Evolutionary conservation across 1,140 invertebrate species (phyloP).

Genomic region (Eriosoma lanigerum): DNA sequence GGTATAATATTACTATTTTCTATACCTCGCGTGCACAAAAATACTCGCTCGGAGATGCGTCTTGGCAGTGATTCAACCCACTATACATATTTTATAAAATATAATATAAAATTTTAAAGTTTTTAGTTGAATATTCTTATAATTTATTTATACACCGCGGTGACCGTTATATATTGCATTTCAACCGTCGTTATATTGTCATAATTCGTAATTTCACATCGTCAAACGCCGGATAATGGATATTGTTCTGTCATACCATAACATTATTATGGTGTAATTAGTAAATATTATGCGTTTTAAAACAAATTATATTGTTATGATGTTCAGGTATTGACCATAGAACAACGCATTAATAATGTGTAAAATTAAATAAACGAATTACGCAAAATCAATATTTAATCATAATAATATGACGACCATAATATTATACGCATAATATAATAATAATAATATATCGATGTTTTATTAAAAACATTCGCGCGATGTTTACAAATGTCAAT

Average conservation of each 20-base stretch:
- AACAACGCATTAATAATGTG: no score
- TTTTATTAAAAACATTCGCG: no score
- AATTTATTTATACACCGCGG: background rate
- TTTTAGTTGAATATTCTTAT: background rate
- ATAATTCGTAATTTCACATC: background rate
- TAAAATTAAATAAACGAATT: no score
- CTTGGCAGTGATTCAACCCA: background rate
- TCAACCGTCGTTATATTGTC: constrained; percentile 14
- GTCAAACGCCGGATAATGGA: background rate
- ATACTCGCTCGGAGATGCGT: background rate
- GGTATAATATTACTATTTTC: background rate
- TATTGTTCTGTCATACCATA: no score
- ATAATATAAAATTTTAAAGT: background rate
- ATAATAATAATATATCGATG: no score
- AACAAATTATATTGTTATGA: background rate
- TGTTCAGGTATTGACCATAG: no score
- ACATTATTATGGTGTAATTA: background rate
- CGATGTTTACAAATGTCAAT: no score
- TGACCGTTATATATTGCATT: no score
- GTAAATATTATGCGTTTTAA: background rate
- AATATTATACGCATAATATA: no score
- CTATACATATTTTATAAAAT: no score
- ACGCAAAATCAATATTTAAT: no score
- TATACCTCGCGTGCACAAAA: background rate
- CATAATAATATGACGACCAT: no score